Percentiles rank a stretch among this genome's conserved stretches.
phyloP scores from a whole-genome alignment of 2,888 invertebrate species.

The Coleophora flavipennella region DNA sequence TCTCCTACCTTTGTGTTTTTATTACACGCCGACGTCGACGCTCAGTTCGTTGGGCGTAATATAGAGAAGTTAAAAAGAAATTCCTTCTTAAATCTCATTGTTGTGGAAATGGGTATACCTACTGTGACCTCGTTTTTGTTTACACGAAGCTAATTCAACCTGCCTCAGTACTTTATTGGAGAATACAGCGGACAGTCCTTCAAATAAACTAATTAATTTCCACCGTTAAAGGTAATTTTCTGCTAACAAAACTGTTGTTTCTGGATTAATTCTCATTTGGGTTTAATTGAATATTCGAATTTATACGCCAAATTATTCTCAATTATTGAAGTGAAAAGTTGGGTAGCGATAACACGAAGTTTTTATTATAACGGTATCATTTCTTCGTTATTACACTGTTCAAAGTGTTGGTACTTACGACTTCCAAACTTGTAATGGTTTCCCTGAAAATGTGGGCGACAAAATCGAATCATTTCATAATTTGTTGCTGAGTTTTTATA shows the following conservation, averaged over 20 bases:
- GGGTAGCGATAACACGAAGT: constrained; percentile 16
- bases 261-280: constrained; percentile 17
- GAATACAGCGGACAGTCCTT: constrained; percentile 18
- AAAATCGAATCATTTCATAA: no score
- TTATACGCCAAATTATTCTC: constrained; percentile 21
- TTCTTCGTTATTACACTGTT: background rate
- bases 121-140: constrained; percentile 23
- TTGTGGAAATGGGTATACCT: constrained; percentile 35
- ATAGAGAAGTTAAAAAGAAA: constrained; percentile 38
- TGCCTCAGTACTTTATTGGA: constrained; percentile 23
- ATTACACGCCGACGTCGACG: constrained; percentile 27
- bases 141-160: constrained; percentile 20
- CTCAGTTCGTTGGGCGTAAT: constrained; percentile 32
- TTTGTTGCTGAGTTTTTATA: no score
- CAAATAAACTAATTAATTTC: constrained; percentile 26
- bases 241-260: constrained; percentile 21
- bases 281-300: constrained; percentile 22
- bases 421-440: no score
- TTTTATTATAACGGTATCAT: constrained; percentile 20
- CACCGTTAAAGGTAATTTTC: constrained; percentile 24
- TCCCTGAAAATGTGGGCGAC: no score
- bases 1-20: constrained; percentile 36
- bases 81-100: constrained; percentile 40
- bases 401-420: no score
- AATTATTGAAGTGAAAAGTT: constrained; percentile 22